These are phyloP conservation scores for Intellagama lesueurii DNA, from an alignment of 2,797 vertebrate species.

Conservation along the genomic window DNA sequence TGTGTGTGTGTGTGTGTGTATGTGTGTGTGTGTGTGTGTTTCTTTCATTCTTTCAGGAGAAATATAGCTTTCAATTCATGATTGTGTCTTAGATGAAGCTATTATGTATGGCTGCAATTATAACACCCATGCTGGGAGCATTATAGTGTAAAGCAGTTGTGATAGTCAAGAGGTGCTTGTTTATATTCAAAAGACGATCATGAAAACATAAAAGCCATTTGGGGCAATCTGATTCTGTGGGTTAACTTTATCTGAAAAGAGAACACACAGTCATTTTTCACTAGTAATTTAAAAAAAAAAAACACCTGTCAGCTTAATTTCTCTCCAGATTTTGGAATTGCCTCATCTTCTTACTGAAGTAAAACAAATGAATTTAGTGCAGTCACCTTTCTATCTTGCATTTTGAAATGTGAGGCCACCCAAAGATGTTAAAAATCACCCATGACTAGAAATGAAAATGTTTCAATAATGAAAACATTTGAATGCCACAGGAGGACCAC, in stretches of 20 bases:
- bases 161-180: constrained; percentile 43
- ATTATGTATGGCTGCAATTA: constrained; percentile 48
- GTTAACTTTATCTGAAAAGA: neutral
- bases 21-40: neutral
- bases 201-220: constrained; percentile 32
- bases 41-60: constrained; percentile 30
- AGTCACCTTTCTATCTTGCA: too few species aligned
- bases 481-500: too few species aligned
- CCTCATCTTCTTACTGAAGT: neutral
- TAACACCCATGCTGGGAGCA: constrained; percentile 50
- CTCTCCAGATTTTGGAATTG: neutral
- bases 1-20: neutral
- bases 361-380: neutral
- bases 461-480: too few species aligned
- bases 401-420: neutral
- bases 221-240: constrained; percentile 9
- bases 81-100: constrained; percentile 39
- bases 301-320: neutral
- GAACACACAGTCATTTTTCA: neutral
- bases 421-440: neutral
- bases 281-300: neutral
- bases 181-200: constrained; percentile 34
- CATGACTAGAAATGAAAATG: too few species aligned
- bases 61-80: constrained; percentile 48
- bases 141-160: constrained; percentile 43